Base-by-base conservation (phyloP, 2,888 invertebrate species). In the Phragmatobia fuliginosa region DNA sequence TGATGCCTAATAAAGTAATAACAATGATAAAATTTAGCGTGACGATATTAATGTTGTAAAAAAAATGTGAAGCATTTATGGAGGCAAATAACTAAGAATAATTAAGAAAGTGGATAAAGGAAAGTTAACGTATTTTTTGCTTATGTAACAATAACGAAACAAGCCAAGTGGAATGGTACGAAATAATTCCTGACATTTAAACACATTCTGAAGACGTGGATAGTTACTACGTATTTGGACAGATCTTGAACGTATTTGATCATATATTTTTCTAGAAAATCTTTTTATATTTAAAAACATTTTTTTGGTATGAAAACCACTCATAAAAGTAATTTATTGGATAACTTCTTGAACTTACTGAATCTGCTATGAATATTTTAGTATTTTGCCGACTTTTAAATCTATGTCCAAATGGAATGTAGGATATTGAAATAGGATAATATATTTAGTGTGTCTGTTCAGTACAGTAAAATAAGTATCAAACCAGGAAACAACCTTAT, bases 71-170 rank as follows among this genome's bases (percentile, higher is more conserved):
- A 64, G 21, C 78, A 72, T 18, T 56, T 59, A 49, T 49, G 21
- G n/a, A 66, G 67, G 71, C 60, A 71, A 75, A 73, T 62, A 68
- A 72, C 60, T 71, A 69, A 49, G 31, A 52, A 64, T 52, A 45
- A 58, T 28, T 66, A 70, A 72, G 62, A 74, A 76, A 74, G 80
- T 75, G 77, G n/a, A 25, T 33, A 80, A 38, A 83, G 74, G 67
- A 70, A 82, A 78, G 74, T 68, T 73, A 71, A 68, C 71, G 31
- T 58, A 69, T 70, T 79, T 83, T 83, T 79, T 78, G 76, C 70
- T 80, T 70, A 72, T 77, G 80, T 80, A 80, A 85, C 77, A 81
- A 80, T 79, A 80, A 83, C 77, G 81, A 81, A 81, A 76, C 67
- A 73, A 68, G 70, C 67, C 68, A 77, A 75, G 71, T 75, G 75